These are phyloP conservation scores for Sesia bembeciformis DNA, from an alignment of 2,888 invertebrate genomes.

Conservation along the genomic window DNA sequence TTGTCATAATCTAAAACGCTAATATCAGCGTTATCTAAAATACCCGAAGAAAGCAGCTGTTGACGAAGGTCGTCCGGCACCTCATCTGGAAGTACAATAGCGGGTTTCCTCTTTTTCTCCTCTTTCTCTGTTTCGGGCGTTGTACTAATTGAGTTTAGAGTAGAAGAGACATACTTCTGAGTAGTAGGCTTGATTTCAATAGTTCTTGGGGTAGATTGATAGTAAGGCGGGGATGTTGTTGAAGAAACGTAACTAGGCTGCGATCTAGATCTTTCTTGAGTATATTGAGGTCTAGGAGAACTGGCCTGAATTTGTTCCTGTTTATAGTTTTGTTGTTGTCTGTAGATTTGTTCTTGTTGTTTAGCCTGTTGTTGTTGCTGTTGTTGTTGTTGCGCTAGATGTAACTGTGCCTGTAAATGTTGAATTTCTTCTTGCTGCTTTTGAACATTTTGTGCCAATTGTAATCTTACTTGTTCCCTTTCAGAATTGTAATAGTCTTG, in stretches of 20 bases:
- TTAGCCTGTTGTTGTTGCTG: slow-evolving; percentile 30
- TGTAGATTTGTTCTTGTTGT: slow-evolving; percentile 22
- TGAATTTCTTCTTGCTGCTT: slow-evolving; percentile 72
- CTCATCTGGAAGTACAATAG: slow-evolving; percentile 84
- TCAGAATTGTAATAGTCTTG: slow-evolving; percentile 53
- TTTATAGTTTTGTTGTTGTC: slow-evolving; percentile 25
- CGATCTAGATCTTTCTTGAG: slow-evolving; percentile 52
- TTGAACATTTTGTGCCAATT: slow-evolving; percentile 60
- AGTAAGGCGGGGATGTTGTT: slow-evolving; percentile 44
- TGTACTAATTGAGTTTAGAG: slow-evolving; percentile 59
- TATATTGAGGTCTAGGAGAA: slow-evolving; percentile 50
- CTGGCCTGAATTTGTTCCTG: slow-evolving; percentile 42
- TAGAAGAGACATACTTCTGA: slow-evolving; percentile 63
- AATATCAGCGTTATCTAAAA: slow-evolving; percentile 90
- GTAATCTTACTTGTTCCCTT: slow-evolving; percentile 54
- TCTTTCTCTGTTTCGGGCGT: slow-evolving; percentile 59
- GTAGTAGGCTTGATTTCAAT: slow-evolving; percentile 68
- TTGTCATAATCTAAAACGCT: slow-evolving; percentile 91
- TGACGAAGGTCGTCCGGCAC: slow-evolving; percentile 90
- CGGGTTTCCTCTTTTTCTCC: slow-evolving; percentile 72
- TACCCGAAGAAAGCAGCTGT: slow-evolving; percentile 88
- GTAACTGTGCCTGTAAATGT: slow-evolving; percentile 54
- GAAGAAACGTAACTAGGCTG: slow-evolving; percentile 40
- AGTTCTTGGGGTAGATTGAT: slow-evolving; percentile 57
- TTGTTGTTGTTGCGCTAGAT: slow-evolving; percentile 51